These are phyloP conservation scores for Stegostoma tigrinum DNA, from an alignment of 2,113 vertebrate genomes.

Conservation along the genomic window DNA sequence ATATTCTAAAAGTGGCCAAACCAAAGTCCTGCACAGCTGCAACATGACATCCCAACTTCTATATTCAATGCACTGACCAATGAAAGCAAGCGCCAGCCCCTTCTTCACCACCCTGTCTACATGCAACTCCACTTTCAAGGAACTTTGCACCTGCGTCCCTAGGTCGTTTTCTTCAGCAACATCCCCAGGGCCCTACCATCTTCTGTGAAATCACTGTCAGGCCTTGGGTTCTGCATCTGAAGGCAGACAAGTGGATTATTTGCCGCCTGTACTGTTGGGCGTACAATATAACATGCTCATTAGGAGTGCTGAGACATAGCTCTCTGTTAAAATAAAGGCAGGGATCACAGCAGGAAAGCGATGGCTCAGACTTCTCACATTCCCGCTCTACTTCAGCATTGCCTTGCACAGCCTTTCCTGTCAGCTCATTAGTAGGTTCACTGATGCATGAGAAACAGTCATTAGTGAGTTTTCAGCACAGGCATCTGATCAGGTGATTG, in stretches of 20 bases:
- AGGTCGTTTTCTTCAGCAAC: too few species aligned
- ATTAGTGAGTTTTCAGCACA: slow-evolving; percentile 94
- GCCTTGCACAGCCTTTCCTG: slow-evolving; percentile 93
- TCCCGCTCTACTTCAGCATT: slow-evolving; percentile 84
- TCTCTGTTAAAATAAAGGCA: slow-evolving; percentile 95
- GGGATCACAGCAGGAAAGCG: slow-evolving; percentile 97
- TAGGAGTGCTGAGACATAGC: slow-evolving; percentile 79
- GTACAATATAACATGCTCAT: slow-evolving; percentile 89
- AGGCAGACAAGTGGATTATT: slow-evolving; percentile 87
- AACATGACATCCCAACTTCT: too few species aligned
- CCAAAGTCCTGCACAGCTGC: too few species aligned
- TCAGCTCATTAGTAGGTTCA: slow-evolving; percentile 99
- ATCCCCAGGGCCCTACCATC: neutral
- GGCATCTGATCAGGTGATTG: slow-evolving; percentile 91
- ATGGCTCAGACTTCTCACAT: slow-evolving; percentile 92
- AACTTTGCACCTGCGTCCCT: too few species aligned
- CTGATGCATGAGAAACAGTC: slow-evolving; percentile 99
- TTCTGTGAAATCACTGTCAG: slow-evolving; percentile 32
- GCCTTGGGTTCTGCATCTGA: slow-evolving; percentile 46
- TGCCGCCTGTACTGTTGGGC: slow-evolving; percentile 61
- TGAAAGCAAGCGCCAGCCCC: too few species aligned
- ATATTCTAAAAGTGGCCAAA: too few species aligned
- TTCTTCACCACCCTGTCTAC: too few species aligned
- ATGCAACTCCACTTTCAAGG: too few species aligned
- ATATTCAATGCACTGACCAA: too few species aligned